Conservation (phyloP, 1,140 invertebrate genomes). For the Drosophila lini region DNA sequence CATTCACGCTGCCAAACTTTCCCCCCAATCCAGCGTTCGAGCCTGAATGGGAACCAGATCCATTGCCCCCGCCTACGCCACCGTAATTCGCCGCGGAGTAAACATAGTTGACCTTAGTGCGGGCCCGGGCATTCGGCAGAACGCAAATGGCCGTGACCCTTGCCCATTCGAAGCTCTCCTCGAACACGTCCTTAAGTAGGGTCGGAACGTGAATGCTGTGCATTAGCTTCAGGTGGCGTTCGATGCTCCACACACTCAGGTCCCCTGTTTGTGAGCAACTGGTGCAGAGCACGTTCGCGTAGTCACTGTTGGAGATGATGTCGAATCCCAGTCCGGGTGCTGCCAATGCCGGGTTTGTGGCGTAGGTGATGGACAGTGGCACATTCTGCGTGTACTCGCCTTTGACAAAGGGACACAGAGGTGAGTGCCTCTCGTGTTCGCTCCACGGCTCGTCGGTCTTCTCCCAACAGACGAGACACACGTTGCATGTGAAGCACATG, state of each 20-base stretch:
- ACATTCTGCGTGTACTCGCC: slow-evolving; percentile 98
- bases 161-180: slow-evolving; percentile 75
- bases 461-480: slow-evolving; percentile 97
- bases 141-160: slow-evolving; percentile 78
- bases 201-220: slow-evolving; percentile 71
- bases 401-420: slow-evolving; percentile 95
- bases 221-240: slow-evolving; percentile 87
- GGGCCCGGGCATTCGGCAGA: slow-evolving; percentile 72
- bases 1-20: slow-evolving; percentile 58
- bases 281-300: slow-evolving; percentile 89
- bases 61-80: slow-evolving; percentile 33
- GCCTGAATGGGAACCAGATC: slow-evolving; percentile 28
- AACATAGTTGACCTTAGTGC: slow-evolving; percentile 73
- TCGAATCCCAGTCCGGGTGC: slow-evolving; percentile 85
- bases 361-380: slow-evolving; percentile 94
- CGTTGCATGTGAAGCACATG: slow-evolving; percentile 97
- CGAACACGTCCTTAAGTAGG: slow-evolving; percentile 75
- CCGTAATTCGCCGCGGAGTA: slow-evolving; percentile 61
- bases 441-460: slow-evolving; percentile 98
- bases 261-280: slow-evolving; percentile 86
- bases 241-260: slow-evolving; percentile 89
- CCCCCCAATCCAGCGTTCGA: slow-evolving; percentile 27
- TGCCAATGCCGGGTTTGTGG: slow-evolving; percentile 91
- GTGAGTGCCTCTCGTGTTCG: slow-evolving; percentile 97
- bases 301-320: slow-evolving; percentile 87